Conservation (phyloP, 2,888 invertebrate species). For the Macrosiphum euphorbiae region DNA sequence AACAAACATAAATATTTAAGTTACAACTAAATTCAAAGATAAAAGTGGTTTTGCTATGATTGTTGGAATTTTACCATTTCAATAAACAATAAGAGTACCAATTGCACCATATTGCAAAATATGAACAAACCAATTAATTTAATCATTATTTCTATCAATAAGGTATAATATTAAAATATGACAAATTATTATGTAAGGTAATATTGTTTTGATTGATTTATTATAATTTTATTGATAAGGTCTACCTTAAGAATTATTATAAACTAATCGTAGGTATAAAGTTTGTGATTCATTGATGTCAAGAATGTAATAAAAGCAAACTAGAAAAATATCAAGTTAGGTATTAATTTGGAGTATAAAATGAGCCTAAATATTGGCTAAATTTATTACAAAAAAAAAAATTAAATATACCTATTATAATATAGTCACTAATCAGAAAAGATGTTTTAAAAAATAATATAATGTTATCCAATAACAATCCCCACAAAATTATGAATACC, state of each 20-base stretch:
- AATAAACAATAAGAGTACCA: neutral
- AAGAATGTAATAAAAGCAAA: neutral
- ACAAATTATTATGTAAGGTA: neutral
- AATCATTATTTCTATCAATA: neutral
- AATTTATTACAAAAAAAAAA: neutral
- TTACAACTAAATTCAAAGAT: neutral
- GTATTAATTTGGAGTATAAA: neutral
- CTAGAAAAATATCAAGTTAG: neutral
- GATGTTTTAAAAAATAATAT: neutral
- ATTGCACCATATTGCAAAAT: conserved; percentile 50
- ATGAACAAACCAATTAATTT: neutral
- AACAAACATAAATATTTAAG: neutral
- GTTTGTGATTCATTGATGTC: neutral
- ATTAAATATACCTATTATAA: neutral
- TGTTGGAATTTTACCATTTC: conserved; percentile 27
- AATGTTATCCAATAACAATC: neutral
- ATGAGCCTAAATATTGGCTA: no score
- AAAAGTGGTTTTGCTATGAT: neutral
- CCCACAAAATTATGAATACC: neutral
- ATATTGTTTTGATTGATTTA: neutral
- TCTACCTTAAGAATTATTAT: neutral
- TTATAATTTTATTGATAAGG: neutral
- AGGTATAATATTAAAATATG: neutral
- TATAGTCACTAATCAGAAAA: neutral
- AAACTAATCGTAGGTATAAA: neutral